phyloP scores from a whole-genome alignment of 2,797 vertebrate genomes.

The Catharus ustulatus region DNA sequence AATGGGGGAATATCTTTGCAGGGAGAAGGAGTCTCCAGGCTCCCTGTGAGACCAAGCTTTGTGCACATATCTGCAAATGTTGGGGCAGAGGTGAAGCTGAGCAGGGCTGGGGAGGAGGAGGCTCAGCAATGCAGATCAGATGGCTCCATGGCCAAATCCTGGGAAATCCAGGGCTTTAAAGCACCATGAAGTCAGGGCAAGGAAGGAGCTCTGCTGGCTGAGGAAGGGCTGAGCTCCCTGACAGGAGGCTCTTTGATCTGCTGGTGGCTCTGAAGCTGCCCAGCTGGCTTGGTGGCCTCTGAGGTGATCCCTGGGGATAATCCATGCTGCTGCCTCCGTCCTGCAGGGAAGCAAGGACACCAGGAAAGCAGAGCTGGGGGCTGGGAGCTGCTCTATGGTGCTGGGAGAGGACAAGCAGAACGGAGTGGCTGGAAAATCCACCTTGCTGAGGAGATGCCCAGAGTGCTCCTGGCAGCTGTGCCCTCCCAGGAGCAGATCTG shows the following conservation, averaged over 20 bases:
- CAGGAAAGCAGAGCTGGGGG: neutral
- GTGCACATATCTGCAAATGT: neutral
- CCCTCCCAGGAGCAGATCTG: neutral
- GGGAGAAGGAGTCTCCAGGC: neutral
- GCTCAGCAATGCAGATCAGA: neutral
- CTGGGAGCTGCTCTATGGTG: neutral
- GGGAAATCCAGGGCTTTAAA: neutral
- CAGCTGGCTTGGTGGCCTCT: neutral
- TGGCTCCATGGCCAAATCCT: neutral
- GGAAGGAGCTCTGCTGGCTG: neutral
- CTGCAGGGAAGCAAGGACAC: neutral
- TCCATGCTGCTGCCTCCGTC: neutral
- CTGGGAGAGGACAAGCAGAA: neutral
- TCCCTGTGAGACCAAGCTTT: neutral
- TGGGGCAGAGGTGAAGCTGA: constrained; percentile 31
- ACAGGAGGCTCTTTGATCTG: neutral
- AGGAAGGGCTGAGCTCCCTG: neutral
- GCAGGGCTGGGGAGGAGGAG: neutral
- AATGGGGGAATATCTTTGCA: neutral
- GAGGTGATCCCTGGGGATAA: neutral
- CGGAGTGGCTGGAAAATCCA: rapidly evolving
- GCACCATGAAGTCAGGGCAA: neutral
- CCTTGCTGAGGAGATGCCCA: neutral
- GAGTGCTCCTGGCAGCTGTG: neutral
- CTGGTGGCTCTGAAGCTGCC: neutral